Conservation (phyloP, 2,888 invertebrate species). For the Aspidiotus rigidus region DNA sequence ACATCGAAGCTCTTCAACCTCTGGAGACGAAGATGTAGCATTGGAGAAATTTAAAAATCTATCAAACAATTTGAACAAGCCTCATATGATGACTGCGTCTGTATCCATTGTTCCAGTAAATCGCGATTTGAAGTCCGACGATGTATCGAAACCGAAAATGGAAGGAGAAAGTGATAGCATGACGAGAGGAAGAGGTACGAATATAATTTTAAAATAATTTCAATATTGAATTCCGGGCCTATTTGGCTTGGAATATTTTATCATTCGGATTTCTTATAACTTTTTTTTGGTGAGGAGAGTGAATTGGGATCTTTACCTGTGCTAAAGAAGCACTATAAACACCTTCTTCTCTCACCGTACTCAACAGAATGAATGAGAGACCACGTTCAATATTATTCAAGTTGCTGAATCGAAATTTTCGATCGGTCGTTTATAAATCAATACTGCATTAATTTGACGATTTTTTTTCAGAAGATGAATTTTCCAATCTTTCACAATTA, state of each 20-base stretch:
- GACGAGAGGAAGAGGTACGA: slow-evolving; percentile 37
- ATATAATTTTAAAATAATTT: background rate
- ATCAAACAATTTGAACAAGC: slow-evolving; percentile 37
- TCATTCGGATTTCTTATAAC: background rate
- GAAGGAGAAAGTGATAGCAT: slow-evolving; percentile 39
- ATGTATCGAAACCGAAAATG: slow-evolving; percentile 18
- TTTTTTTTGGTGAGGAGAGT: background rate
- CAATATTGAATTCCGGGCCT: background rate
- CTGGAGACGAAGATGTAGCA: slow-evolving; percentile 35
- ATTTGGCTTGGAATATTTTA: background rate
- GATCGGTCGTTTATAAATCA: too few relatives aligned
- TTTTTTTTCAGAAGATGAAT: too few relatives aligned
- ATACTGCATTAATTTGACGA: too few relatives aligned
- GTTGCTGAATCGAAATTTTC: too few relatives aligned
- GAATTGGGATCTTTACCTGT: too few relatives aligned
- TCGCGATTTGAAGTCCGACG: slow-evolving; percentile 33
- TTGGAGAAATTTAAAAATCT: slow-evolving; percentile 36
- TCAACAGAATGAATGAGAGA: too few relatives aligned
- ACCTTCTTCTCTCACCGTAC: too few relatives aligned
- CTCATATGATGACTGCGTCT: slow-evolving; percentile 47
- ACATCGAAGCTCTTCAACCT: slow-evolving; percentile 36
- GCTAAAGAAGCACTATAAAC: too few relatives aligned
- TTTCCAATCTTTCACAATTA: too few relatives aligned
- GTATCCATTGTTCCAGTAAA: slow-evolving; percentile 47
- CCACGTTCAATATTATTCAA: too few relatives aligned